These are phyloP conservation scores for Toxotes lorentzi DNA, from an alignment of 2,797 vertebrate genomes.

Conservation along the genomic window DNA sequence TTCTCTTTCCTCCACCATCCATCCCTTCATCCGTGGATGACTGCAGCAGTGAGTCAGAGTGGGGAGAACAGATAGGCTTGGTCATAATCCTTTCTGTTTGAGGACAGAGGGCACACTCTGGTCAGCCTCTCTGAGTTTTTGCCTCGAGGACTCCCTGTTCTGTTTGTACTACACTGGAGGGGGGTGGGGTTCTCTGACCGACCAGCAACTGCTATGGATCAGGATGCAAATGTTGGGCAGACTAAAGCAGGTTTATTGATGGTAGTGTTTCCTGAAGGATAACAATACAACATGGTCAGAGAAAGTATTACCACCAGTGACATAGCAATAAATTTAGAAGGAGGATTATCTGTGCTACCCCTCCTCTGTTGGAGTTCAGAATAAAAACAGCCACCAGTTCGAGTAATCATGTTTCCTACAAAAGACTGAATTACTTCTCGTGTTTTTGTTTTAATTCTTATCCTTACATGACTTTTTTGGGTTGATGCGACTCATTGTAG, in stretches of 20 bases:
- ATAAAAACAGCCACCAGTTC: neutral
- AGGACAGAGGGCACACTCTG: conserved; percentile 13
- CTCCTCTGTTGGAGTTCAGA: neutral
- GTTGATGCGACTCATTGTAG: too few species aligned
- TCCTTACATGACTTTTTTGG: neutral
- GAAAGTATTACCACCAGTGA: neutral
- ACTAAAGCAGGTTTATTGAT: neutral
- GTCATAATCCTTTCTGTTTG: conserved; percentile 10
- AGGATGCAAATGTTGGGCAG: neutral
- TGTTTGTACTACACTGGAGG: neutral
- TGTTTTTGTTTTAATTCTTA: neutral
- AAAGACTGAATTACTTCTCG: too few species aligned
- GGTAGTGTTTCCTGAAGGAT: neutral
- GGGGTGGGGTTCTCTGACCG: neutral
- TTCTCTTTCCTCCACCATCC: conserved; percentile 13
- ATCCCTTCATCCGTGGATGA: conserved; percentile 13
- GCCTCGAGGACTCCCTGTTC: neutral
- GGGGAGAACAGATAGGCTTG: conserved; percentile 10
- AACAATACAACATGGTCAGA: neutral
- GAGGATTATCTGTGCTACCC: too few species aligned
- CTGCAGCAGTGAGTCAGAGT: neutral
- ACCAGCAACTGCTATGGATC: neutral
- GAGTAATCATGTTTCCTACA: neutral
- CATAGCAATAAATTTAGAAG: neutral
- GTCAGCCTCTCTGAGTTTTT: conserved; percentile 12